Percentiles rank a stretch among this genome's conserved stretches.
Evolutionary conservation across 2,797 vertebrate species (phyloP).

Genomic region (Typhlichthys eigenmanni): DNA sequence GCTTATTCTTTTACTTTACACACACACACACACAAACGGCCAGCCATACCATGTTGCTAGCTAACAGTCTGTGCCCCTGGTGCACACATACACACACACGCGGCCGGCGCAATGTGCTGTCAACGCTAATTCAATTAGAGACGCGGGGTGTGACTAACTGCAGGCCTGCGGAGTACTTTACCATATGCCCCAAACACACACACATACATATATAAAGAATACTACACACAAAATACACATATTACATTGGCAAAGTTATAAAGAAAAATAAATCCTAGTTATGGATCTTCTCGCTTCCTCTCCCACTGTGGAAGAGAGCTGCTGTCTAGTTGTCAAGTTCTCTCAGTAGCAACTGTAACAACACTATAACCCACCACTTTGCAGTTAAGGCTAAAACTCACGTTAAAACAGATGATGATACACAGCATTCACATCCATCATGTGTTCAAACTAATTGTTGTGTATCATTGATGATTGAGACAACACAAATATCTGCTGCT

Average conservation of each 20-base stretch:
- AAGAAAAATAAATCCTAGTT: constrained; percentile 30
- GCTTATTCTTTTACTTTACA: constrained; percentile 53
- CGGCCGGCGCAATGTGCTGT: constrained; percentile 82
- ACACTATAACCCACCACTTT: constrained; percentile 30
- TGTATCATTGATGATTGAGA: background rate
- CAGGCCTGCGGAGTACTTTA: constrained; percentile 80
- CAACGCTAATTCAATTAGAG: constrained; percentile 96
- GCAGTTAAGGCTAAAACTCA: too few relatives aligned
- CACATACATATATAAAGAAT: background rate
- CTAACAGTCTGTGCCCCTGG: constrained; percentile 56
- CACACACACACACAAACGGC: constrained; percentile 31
- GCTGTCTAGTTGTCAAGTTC: constrained; percentile 23
- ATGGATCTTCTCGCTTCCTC: constrained; percentile 19
- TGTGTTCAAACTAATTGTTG: background rate
- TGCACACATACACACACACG: constrained; percentile 72
- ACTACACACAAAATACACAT: constrained; percentile 2
- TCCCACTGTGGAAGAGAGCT: background rate
- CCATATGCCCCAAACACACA: constrained; percentile 75
- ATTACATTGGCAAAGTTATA: constrained; percentile 32
- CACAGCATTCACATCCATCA: background rate
- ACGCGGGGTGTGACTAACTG: constrained; percentile 88
- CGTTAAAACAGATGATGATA: too few relatives aligned
- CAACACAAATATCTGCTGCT: background rate
- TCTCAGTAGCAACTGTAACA: constrained; percentile 38
- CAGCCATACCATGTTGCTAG: constrained; percentile 61